Conservation (phyloP, 2,888 invertebrate species). For the Cecidostiba fungosa region DNA sequence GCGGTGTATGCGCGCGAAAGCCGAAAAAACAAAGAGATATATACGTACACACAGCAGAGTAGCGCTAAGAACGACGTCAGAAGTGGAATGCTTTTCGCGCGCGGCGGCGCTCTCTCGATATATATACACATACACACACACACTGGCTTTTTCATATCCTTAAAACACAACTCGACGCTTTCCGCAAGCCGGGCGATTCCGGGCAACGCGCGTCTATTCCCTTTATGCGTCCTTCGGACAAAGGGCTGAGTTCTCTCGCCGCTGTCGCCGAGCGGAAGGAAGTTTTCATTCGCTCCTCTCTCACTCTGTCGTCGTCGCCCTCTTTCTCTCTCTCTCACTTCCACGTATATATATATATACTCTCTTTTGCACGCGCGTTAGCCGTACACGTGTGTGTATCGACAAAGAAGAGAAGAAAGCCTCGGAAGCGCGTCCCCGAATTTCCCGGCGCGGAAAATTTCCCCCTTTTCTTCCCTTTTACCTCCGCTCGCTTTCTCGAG, state of each 20-base stretch:
- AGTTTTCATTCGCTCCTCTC: conserved; percentile 56
- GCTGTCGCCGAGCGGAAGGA: conserved; percentile 56
- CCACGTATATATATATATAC: background rate
- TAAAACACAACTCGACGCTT: conserved; percentile 53
- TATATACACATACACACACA: background rate
- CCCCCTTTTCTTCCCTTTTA: conserved; percentile 35
- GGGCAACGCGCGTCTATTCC: conserved; percentile 51
- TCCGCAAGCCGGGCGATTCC: conserved; percentile 30
- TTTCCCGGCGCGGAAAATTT: conserved; percentile 58
- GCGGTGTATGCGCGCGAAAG: background rate
- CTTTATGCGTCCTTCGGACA: conserved; percentile 66
- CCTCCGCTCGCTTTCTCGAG: conserved; percentile 25
- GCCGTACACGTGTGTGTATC: conserved; percentile 34
- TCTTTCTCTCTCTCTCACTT: conserved; percentile 40
- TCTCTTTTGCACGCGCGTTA: conserved; percentile 24
- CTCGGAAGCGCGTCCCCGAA: conserved; percentile 48
- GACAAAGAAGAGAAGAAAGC: conserved; percentile 51
- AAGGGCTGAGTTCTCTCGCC: conserved; percentile 62
- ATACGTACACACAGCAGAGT: background rate
- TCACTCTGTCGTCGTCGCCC: background rate
- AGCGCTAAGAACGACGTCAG: background rate
- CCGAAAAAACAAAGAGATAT: background rate
- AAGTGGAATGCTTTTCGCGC: conserved; percentile 36
- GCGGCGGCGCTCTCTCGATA: background rate
- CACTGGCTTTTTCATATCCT: conserved; percentile 46